Evolutionary conservation across 2,797 vertebrate genomes (phyloP).

Genomic region (Scyliorhinus canicula): DNA sequence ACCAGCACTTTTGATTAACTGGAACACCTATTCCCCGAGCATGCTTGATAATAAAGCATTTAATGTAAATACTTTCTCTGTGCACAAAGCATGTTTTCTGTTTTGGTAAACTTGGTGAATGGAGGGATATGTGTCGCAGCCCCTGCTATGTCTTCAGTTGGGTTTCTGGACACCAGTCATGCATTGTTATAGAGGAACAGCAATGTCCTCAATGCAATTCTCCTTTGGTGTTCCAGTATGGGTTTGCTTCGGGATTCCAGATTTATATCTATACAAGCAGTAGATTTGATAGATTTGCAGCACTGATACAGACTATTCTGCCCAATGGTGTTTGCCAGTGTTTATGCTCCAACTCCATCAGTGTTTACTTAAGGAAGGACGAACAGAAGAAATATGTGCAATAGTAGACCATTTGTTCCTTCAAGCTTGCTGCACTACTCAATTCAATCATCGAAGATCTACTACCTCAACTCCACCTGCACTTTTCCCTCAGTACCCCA

Average conservation of each 20-base stretch:
- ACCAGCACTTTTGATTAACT: too few relatives aligned
- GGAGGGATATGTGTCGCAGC: not conserved
- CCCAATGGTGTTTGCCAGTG: not conserved
- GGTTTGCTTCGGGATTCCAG: not conserved
- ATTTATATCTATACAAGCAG: not conserved
- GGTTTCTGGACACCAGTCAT: not conserved
- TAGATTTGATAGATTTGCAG: not conserved
- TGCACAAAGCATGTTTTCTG: not conserved
- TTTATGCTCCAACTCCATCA: not conserved
- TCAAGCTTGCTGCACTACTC: too few relatives aligned
- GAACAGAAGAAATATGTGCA: too few relatives aligned
- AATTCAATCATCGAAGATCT: too few relatives aligned
- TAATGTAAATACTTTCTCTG: too few relatives aligned
- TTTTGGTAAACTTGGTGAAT: not conserved
- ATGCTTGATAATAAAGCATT: too few relatives aligned
- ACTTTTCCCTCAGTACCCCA: too few relatives aligned
- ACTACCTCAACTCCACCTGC: too few relatives aligned
- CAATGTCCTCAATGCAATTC: not conserved
- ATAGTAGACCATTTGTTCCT: too few relatives aligned
- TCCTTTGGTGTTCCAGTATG: too few relatives aligned
- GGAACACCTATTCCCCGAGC: too few relatives aligned
- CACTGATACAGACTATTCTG: not conserved
- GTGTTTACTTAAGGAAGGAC: not conserved
- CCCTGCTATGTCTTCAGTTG: not conserved
- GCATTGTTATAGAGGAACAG: not conserved